Evolutionary conservation across 2,797 vertebrate species (phyloP), one percentile per base, ranked within the genome.

Genomic region (Dryobates pubescens): DNA sequence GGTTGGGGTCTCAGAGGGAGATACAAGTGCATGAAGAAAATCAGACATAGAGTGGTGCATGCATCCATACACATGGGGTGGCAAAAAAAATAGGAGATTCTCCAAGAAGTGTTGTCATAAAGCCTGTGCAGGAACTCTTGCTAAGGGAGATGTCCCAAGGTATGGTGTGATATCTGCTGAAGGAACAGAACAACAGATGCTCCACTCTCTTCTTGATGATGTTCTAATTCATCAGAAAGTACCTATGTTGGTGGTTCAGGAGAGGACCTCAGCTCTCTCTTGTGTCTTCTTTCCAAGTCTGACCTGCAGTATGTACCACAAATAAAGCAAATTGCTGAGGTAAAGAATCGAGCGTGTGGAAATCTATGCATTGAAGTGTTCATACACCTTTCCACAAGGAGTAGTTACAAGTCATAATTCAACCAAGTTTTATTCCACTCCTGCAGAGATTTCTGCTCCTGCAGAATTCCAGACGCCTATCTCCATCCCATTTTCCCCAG

Each of bases 21-120:
- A 59, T 64, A 12, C 14, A 41, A 74, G 20, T 26, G n/a, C 8
- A 34, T 11, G 9, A 83, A 7, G 15, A 86, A 82, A 4, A 83
- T 15, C 4, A 30, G n/a, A 51, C 0, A 2, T 24, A 56, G 5
- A 36, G 8, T 43, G 0, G 0, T 64, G n/a, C 26, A 82, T n/a
- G 24, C 43, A 56, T 43, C 9, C 38, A 20, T 75, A 32, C 13
- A 23, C 12, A 76, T 63, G 15, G 59, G 73, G 69, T 6, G 27
- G 20, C 11, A 82, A 53, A 70, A 74, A 69, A 63, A 17, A 15
- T 6, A 23, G 7, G 17, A 78, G 14, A 76, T 76, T 70, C 11
- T 59, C n/a, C 34, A 67, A 38, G 22, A 73, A 74, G 13, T 18
- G 7, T 32, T 74, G 6, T 62, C 72, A n/a, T 17, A 72, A 83